Conservation (phyloP, 2,888 invertebrate species). For the Desoria tigrina region DNA sequence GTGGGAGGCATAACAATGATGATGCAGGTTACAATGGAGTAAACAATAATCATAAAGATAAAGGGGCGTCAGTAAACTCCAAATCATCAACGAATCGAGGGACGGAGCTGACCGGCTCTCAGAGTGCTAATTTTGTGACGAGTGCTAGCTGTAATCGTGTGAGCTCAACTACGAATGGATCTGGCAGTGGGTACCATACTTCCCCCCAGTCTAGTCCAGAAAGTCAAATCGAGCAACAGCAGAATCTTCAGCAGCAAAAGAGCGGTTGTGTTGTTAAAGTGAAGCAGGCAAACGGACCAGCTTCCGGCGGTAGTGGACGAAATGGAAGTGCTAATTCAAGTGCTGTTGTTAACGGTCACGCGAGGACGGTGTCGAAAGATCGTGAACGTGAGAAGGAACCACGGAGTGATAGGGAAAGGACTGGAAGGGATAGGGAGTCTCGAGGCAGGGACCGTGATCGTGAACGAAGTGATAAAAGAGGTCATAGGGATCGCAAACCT, state of each 20-base stretch:
- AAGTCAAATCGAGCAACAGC: conserved; percentile 47
- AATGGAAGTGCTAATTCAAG: conserved; percentile 33
- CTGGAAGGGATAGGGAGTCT: conserved; percentile 21
- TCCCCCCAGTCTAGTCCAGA: conserved; percentile 55
- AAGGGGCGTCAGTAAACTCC: conserved; percentile 8
- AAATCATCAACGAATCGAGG: background rate
- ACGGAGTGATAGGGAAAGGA: conserved; percentile 28
- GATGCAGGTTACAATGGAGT: conserved; percentile 11
- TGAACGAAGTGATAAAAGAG: conserved; percentile 30
- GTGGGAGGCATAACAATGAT: conserved; percentile 25
- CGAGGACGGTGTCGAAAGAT: conserved; percentile 2
- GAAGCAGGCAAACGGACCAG: conserved; percentile 53
- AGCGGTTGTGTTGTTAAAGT: conserved; percentile 54
- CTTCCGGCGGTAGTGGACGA: conserved; percentile 47
- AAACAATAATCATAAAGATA: background rate
- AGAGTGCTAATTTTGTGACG: conserved; percentile 10
- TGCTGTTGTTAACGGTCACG: conserved; percentile 23
- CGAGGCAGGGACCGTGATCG: conserved; percentile 27
- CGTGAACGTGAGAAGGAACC: background rate
- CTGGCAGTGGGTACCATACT: conserved; percentile 20
- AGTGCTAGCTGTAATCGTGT: conserved; percentile 43
- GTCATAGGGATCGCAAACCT: conserved; percentile 27
- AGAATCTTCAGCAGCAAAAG: conserved; percentile 56
- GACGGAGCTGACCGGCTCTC: conserved; percentile 9
- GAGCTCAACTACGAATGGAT: conserved; percentile 44